phyloP scores from a whole-genome alignment of 2,113 vertebrate species.

The Columbina picui region DNA sequence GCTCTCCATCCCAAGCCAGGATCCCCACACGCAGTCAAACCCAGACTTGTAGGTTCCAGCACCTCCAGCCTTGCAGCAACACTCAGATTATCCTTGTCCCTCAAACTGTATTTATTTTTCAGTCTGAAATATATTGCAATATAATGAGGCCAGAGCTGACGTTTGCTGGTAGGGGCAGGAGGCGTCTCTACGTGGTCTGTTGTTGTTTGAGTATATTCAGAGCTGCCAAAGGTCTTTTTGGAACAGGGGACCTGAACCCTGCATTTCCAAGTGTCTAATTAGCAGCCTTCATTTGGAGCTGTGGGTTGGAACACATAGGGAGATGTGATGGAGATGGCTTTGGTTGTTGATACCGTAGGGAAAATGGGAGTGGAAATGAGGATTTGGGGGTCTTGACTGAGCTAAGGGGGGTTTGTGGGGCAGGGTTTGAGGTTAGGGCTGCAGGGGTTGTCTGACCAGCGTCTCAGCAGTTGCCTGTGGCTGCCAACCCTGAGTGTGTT shows the following conservation, averaged over 20 bases:
- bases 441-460: neutral
- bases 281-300: neutral
- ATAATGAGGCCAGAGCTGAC: neutral
- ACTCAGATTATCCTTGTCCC: neutral
- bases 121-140: neutral
- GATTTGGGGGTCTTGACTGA: neutral
- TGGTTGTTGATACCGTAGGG: fast-evolving
- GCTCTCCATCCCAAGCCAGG: neutral
- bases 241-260: too few species aligned
- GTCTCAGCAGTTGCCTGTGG: neutral
- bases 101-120: neutral
- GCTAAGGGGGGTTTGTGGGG: neutral
- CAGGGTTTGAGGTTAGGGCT: neutral
- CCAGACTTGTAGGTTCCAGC: too few species aligned
- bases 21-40: neutral
- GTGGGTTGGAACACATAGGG: neutral
- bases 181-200: fast-evolving
- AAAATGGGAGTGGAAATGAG: neutral
- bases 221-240: neutral
- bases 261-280: neutral
- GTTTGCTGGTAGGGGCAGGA: neutral
- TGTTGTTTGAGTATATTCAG: neutral
- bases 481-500: neutral
- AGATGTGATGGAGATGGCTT: neutral
- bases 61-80: neutral